Evolutionary conservation across 2,888 invertebrate genomes (phyloP), one percentile per base, ranked within the genome.

Genomic region (Xestia xanthographa): DNA sequence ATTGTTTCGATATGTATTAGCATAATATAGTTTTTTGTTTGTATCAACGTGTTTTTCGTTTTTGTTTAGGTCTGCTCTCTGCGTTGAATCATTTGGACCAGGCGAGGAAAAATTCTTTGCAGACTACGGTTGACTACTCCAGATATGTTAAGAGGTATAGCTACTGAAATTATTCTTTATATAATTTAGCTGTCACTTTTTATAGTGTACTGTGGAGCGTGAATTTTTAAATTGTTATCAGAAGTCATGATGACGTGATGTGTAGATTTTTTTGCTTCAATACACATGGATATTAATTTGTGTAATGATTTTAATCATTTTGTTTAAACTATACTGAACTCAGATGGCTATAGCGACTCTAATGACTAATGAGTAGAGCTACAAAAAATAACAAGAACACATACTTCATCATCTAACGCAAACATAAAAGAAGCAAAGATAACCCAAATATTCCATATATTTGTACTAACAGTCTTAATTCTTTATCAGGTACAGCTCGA

Each of bases 111-210:
- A 97, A 96, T 89, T 97, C 97, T 85, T 93, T 97, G 75, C 97
- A 97, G 86, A 97, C 97, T n/a, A 97, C 98, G 90, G 97, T 98
- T 86, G 99, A 99, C 96, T 99, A 99, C 96, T 98, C 98, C 63
- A 98, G 98, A 95, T 99, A 99, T 95, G 98, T 99, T 81, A 98
- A 98, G 94, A 98, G 98, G 97, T 96, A 94, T 75, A 53, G 82
- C 85, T 88, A 79, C 86, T 87, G 86, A 86, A 85, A 82, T 80
- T 74, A 82, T 86, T 82, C 70, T 81, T 77, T 77, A 79, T 80
- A 76, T 84, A 84, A 88, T 89, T 89, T 87, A 77, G 56, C 86
- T 88, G 87, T 87, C 87, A 88, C 73, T 87, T 87, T 87, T 87
- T 87, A 74, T 86, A 69, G 53, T 79, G 75, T 66, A 66, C 75